Base-by-base conservation (phyloP, 2,113 vertebrate species). In the Blennius ocellaris region DNA sequence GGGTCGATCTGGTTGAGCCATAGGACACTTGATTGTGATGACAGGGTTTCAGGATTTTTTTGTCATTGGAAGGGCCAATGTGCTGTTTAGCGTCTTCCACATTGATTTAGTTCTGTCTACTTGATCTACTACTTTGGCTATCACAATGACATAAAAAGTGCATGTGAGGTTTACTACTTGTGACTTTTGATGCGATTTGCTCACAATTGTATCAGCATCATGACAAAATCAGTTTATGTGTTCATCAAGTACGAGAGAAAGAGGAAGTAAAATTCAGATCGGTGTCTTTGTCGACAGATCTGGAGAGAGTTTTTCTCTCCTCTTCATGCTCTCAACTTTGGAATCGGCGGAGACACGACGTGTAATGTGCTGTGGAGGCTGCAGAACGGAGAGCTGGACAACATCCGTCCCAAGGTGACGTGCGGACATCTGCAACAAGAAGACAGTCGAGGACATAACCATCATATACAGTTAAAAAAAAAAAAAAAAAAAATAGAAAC, bases 251-350 rank as follows among this genome's bases (percentile, higher is more conserved):
- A n/a, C 5, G 6, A 7, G 45, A 15, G 17, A 12, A 30, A 16
- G 48, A 16, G 21, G 1, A 14, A 41, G 41, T 63, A 3, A 73
- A 75, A 17, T 45, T 9, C 12, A 61, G n/a, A 49, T 74, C 16
- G 43, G 1, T 50, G 49, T 8, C 72, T 71, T 80, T 36, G 10
- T 5, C 74, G 37, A 17, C 83, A 99, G 98, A 94, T 99, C 12
- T 99, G 98, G 98, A 91, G 94, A 85, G 96, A 99, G 70, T 92
- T 98, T 21, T 99, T 99, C 88, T 99, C 97, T 21, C 98, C 98
- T 0, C 96, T 99, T 45, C 98, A 99, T 11, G 97, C 98, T 0
- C 85, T 99, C 64, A 99, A 98, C 87, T 99, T 99, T 89, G 97
- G 97, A 51, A 96, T 99, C 6, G 96, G 94, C 2, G 97, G 96